These are phyloP conservation scores for Coranthus polyacanthus DNA, from an alignment of 2,797 vertebrate species.

Conservation along the genomic window DNA sequence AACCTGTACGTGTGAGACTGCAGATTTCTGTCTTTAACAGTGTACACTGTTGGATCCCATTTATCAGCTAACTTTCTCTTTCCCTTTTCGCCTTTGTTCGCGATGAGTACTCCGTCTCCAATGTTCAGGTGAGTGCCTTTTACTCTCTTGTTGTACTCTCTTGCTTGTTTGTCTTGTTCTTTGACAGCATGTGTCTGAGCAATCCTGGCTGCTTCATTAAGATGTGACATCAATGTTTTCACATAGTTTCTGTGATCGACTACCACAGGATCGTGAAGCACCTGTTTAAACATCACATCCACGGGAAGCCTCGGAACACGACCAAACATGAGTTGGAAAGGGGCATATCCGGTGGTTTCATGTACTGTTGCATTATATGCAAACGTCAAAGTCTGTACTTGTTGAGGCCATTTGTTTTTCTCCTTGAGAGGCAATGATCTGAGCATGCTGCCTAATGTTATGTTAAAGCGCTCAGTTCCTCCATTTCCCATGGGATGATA, in stretches of 20 bases:
- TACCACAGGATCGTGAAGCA: slow-evolving; percentile 17
- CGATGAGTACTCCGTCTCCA: slow-evolving; percentile 26
- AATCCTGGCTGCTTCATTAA: slow-evolving; percentile 31
- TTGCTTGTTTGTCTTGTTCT: slow-evolving; percentile 42
- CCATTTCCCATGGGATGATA: not conserved
- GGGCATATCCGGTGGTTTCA: too few species aligned
- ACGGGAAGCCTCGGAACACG: slow-evolving; percentile 2
- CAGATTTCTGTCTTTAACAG: slow-evolving; percentile 15
- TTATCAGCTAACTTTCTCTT: slow-evolving; percentile 35
- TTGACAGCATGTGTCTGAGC: slow-evolving; percentile 19
- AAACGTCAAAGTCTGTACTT: too few species aligned
- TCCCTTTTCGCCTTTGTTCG: slow-evolving; percentile 25
- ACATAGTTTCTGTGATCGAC: slow-evolving; percentile 8
- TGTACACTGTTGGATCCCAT: slow-evolving; percentile 23
- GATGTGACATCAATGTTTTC: slow-evolving; percentile 26
- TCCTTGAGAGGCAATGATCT: too few species aligned
- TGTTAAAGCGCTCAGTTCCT: too few species aligned
- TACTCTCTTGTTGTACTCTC: slow-evolving; percentile 21
- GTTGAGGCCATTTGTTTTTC: too few species aligned
- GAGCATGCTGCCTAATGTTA: too few species aligned
- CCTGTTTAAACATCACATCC: not conserved
- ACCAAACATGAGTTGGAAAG: slow-evolving; percentile 10
- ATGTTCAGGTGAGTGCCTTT: slow-evolving; percentile 26
- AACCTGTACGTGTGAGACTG: slow-evolving; percentile 22
- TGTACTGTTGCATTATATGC: too few species aligned